These are phyloP conservation scores for Nowickia ferox DNA, from an alignment of 2,888 invertebrate species.

Conservation along the genomic window DNA sequence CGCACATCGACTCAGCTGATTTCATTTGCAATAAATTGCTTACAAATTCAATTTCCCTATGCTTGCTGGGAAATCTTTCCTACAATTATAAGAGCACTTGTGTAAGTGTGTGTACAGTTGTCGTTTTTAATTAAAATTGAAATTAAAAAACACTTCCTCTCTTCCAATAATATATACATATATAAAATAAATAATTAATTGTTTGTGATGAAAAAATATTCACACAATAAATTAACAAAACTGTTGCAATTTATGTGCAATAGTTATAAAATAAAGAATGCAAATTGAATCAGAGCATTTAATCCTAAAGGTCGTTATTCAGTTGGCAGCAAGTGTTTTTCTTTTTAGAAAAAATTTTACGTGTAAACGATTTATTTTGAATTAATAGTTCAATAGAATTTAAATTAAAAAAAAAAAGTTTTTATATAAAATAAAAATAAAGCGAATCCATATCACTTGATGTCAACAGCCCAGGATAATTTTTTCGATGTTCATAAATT, in stretches of 20 bases:
- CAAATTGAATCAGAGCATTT: neutral
- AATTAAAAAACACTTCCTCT: constrained; percentile 6
- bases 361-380: too few species aligned
- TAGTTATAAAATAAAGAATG: too few species aligned
- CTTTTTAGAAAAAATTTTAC: too few species aligned
- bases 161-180: constrained; percentile 3
- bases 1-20: too few species aligned
- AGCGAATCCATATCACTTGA: too few species aligned
- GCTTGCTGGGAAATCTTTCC: neutral
- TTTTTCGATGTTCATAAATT: too few species aligned
- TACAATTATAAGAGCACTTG: neutral
- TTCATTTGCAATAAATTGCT: too few species aligned
- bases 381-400: too few species aligned
- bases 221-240: neutral
- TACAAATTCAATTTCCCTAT: neutral
- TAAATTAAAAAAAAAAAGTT: too few species aligned
- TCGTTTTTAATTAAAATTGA: constrained; percentile 46
- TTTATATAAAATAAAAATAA: too few species aligned
- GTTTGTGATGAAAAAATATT: constrained; percentile 8
- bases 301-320: neutral
- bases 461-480: too few species aligned
- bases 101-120: neutral
- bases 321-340: too few species aligned
- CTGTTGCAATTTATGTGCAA: neutral
- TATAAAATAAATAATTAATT: constrained; percentile 27